phyloP scores from a whole-genome alignment of 2,113 vertebrate species.

The Labeo catla region DNA sequence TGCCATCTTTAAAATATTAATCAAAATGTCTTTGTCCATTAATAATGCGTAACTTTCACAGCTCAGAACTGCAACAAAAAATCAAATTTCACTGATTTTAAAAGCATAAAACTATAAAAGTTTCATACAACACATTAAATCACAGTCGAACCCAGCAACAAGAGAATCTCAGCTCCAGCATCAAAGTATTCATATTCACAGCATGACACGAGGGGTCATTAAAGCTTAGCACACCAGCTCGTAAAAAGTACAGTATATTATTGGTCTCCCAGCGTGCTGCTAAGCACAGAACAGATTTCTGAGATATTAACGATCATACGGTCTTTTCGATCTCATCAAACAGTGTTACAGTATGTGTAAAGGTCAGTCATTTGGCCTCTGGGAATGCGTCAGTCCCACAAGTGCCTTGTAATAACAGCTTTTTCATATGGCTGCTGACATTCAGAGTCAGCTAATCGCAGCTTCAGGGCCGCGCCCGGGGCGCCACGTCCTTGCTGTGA shows the following conservation, averaged over 20 bases:
- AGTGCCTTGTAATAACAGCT: conserved; percentile 18
- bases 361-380: conserved; percentile 20
- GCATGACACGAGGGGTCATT: background rate
- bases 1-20: background rate
- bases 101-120: background rate
- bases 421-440: conserved; percentile 7
- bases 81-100: background rate
- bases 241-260: conserved; percentile 15
- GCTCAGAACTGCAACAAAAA: background rate
- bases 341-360: background rate
- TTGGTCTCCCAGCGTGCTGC: background rate
- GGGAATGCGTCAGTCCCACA: conserved; percentile 5
- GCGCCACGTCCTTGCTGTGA: background rate
- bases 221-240: background rate
- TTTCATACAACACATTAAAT: background rate
- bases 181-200: conserved; percentile 24
- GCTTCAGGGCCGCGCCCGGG: background rate
- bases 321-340: conserved; percentile 21
- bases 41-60: background rate
- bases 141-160: background rate
- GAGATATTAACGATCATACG: conserved; percentile 7
- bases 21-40: background rate
- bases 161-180: conserved; percentile 1
- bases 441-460: conserved; percentile 16
- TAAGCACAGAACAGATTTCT: background rate